Evolutionary conservation across 2,113 vertebrate genomes (phyloP), one percentile per base, ranked within the genome.

Genomic region (Phylloscopus trochiloides): DNA sequence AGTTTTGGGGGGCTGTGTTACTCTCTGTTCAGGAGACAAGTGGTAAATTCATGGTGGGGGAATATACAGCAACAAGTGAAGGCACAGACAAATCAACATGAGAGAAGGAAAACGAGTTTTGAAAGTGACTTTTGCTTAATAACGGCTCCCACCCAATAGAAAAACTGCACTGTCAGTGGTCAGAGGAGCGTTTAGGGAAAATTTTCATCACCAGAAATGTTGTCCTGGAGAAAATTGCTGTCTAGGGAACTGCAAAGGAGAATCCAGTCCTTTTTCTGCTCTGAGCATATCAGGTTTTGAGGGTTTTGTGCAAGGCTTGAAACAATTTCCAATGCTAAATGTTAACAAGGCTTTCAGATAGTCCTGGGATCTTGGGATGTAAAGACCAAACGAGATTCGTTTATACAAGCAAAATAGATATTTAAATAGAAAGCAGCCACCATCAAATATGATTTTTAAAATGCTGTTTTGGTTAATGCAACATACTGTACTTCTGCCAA

Each of bases 341-440:
- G 88, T 92, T 92, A 94, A 93, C 92, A 95, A 88, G 88, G 67
- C 66, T 96, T 91, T 93, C 92, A 85, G 94, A 93, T 95, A 94
- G 91, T 47, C 81, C 88, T 86, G 81, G 87, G 93, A 97, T 73
- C 93, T 70, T 5, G 28, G 86, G 86, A 96, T 61, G 79, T 57
- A 88, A 94, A 96, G 95, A 94, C 86, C 29, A 38, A 97, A 85
- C 1, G 79, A 94, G 92, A 96, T 94, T 88, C 31, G 7, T 97
- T 97, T 97, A 97, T 92, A 97, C 70, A 96, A 96, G 91, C 81
- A 94, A 96, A 96, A 97, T 70, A 90, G 90, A 95, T 94, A 97
- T 97, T 97, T 97, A 97, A 97, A 97, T 96, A 97, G 91, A 97
- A 97, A 97, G 89, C 96, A 97, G 96, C 79, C 97, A 97, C 90